Conservation (phyloP, 2,113 vertebrate species). For the Synodontis membranacea region DNA sequence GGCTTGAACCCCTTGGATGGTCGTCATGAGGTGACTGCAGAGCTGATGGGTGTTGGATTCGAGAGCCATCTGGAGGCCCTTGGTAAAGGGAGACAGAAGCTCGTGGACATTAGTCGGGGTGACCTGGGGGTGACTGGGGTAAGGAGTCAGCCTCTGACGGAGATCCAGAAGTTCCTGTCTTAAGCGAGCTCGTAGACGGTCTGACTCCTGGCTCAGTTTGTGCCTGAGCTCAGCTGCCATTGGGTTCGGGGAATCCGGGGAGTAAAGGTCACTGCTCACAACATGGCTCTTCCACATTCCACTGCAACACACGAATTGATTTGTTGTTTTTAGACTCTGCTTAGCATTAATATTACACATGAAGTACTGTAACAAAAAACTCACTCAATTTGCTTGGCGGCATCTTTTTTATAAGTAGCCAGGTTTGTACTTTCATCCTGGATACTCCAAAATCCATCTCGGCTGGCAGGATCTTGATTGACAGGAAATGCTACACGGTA, state of each 20-base stretch:
- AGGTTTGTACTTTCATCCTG: conserved; percentile 69
- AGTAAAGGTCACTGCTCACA: conserved; percentile 68
- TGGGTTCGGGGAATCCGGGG: conserved; percentile 63
- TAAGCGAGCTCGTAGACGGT: conserved; percentile 69
- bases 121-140: conserved; percentile 64
- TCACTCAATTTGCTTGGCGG: conserved; percentile 69
- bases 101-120: conserved; percentile 74
- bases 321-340: conserved; percentile 8
- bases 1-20: conserved; percentile 60
- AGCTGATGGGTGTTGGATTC: conserved; percentile 74
- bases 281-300: conserved; percentile 76
- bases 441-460: conserved; percentile 68
- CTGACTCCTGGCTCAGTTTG: conserved; percentile 67
- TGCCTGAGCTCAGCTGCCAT: conserved; percentile 58
- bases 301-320: conserved; percentile 50
- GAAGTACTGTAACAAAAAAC: conserved; percentile 47
- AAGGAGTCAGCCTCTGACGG: conserved; percentile 72
- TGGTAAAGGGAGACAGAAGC: conserved; percentile 70
- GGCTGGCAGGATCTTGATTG: conserved; percentile 49
- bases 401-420: conserved; percentile 68
- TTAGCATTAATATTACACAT: neutral
- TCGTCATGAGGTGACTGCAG: conserved; percentile 69
- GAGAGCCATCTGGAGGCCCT: conserved; percentile 78
- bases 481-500: conserved; percentile 64
- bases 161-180: conserved; percentile 80